Percentiles rank a stretch among this genome's conserved stretches.
These are phyloP conservation scores for Dichetophora obliterata DNA, from an alignment of 2,888 invertebrate genomes.

Conservation along the genomic window DNA sequence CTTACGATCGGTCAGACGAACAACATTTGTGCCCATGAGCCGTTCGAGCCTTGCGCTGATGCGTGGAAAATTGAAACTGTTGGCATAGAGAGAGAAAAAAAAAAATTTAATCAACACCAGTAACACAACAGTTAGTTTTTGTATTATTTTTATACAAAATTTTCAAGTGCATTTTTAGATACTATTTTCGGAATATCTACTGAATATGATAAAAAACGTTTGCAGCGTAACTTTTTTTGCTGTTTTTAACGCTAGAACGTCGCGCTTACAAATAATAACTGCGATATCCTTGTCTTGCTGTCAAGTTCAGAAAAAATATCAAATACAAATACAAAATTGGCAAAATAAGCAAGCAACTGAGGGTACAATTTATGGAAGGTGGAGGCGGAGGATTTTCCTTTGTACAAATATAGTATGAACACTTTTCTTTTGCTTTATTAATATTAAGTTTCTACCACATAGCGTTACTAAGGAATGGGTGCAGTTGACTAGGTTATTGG, in stretches of 20 bases:
- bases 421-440: too few species aligned
- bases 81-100: constrained; percentile 3
- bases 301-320: background rate
- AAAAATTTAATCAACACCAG: background rate
- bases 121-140: too few species aligned
- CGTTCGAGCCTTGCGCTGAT: constrained; percentile 68
- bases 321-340: background rate
- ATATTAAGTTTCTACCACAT: too few species aligned
- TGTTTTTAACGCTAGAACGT: background rate
- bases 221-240: background rate
- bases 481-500: too few species aligned
- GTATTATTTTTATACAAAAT: background rate
- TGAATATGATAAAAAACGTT: background rate
- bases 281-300: background rate
- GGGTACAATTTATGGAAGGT: too few species aligned
- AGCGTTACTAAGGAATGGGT: too few species aligned
- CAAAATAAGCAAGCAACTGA: background rate
- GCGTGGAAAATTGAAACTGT: constrained; percentile 68
- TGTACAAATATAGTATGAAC: too few species aligned
- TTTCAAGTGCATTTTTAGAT: background rate
- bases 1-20: constrained; percentile 75
- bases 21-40: constrained; percentile 72
- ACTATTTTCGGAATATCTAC: background rate
- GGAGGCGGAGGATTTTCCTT: too few species aligned
- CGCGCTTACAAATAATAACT: background rate